Base-by-base conservation (phyloP, 2,888 invertebrate genomes). In the Pyrrhosoma nymphula region DNA sequence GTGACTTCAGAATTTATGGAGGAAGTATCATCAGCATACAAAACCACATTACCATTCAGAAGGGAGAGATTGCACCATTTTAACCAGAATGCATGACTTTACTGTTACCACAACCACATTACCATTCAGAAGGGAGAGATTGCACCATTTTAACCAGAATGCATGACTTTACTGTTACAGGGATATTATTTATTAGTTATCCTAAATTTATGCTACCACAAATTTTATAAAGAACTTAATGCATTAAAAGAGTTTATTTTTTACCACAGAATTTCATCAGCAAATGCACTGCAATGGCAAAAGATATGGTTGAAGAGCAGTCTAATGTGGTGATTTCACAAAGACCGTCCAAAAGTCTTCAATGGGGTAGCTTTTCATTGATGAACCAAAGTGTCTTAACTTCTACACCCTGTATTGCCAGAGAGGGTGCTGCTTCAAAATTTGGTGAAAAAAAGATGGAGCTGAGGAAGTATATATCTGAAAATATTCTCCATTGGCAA, bases 391-490 rank as follows among this genome's bases (percentile, higher is more conserved):
- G 30, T 35, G 2, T 8, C 35, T 16, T 82, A 35, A 30, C 30
- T 35, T 82, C 82, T 2, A 82, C 82, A 2, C 35, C 82, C 10
- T 12, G 14, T 30, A 0, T 30, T 82, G 35, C 4, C 30, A 82
- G 3, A 35, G 82, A 35, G 12, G 30, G 30, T 35, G 30, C 82
- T 35, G 1, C 18, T 35, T 35, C 82, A 82, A 82, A 35, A 82
- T 82, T 35, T 35, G 35, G 16, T 30, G 35, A 35, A 8, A 82
- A 82, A 82, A 82, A 82, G 82, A 35, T 18, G 14, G 82, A 82
- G 26, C 82, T 82, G 82, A 82, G 82, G 82, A 82, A 82, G 35
- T 82, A 82, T 82, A 8, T 82, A n/a, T 82, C 82, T 16, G 82
- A 82, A 82, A 82, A 82, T 35, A 82, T 82, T n/a, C 14, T 35